Evolutionary conservation across 2,113 vertebrate genomes (phyloP), one percentile per base, ranked within the genome.

Genomic region (Gallinago media): DNA sequence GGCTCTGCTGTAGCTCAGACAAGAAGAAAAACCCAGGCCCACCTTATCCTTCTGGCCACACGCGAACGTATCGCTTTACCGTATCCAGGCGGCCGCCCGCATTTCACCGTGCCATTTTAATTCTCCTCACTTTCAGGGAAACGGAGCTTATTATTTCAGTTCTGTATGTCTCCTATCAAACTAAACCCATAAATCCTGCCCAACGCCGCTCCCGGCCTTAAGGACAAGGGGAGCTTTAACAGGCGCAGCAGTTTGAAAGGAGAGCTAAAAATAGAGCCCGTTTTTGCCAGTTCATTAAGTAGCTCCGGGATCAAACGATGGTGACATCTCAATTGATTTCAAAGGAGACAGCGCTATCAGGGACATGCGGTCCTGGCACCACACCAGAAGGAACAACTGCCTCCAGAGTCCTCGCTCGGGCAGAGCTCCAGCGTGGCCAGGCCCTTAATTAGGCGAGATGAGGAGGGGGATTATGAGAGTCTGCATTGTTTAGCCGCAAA

Each of bases 271-370:
- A 95, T 91, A 96, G 94, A 93, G 84, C 70, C 87, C 49, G 65
- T 93, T 96, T 92, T 92, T 94, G 56, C 91, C 96, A 94, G 80
- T 94, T 96, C 90, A 92, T 96, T 95, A 96, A 96, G 83, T 75
- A 96, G 91, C 92, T 93, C 72, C 7, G 4, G 94, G 92, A 96
- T 94, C 95, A 96, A 96, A 95, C 11, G 40, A 92, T 11, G 65
- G 90, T 95, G 95, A 97, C 90, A 96, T 97, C 96, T 96, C 92
- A 94, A 95, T 96, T 91, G 90, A 88, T 96, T 97, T 86, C 94
- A 88, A 92, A 93, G 90, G 83, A 88, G 93, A 72, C 6, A 3
- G 83, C 8, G 4, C 56, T 92, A 95, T 91, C 94, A 87, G 13
- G 56, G 91, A 94, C 88, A 91, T 8, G 0, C 2, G 4, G 88